Evolutionary conservation across 2,113 vertebrate genomes (phyloP).

Genomic region (Aphelocoma coerulescens): DNA sequence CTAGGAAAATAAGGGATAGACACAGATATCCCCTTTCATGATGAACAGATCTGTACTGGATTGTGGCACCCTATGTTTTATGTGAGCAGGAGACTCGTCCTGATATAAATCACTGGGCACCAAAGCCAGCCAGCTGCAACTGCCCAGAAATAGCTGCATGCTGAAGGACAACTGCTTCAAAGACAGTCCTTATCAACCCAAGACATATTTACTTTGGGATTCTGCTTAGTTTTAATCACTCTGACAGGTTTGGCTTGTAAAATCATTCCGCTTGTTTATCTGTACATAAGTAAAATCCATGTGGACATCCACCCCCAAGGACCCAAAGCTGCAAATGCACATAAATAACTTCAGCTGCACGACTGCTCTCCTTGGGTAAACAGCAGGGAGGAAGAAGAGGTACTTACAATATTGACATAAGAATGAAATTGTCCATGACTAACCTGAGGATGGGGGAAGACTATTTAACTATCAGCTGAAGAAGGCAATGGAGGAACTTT

Average conservation of each 20-base stretch:
- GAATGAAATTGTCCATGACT: background rate
- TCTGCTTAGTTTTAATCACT: constrained; percentile 33
- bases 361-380: background rate
- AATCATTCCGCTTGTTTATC: constrained; percentile 29
- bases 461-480: background rate
- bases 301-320: background rate
- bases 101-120: background rate
- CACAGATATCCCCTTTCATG: background rate
- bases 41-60: background rate
- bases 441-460: background rate
- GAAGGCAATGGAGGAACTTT: background rate
- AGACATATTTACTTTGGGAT: constrained; percentile 7
- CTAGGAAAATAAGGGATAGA: background rate
- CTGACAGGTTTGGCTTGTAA: constrained; percentile 24
- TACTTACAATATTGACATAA: constrained; percentile 19
- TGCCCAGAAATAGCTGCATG: background rate
- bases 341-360: background rate
- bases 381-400: constrained; percentile 27
- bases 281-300: background rate
- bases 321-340: constrained; percentile 2
- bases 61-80: constrained; percentile 10
- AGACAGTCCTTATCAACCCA: constrained; percentile 4
- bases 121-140: background rate
- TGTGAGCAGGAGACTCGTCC: background rate
- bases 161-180: constrained; percentile 37